phyloP scores from a whole-genome alignment of 2,113 vertebrate species.

The Menidia beryllina region DNA sequence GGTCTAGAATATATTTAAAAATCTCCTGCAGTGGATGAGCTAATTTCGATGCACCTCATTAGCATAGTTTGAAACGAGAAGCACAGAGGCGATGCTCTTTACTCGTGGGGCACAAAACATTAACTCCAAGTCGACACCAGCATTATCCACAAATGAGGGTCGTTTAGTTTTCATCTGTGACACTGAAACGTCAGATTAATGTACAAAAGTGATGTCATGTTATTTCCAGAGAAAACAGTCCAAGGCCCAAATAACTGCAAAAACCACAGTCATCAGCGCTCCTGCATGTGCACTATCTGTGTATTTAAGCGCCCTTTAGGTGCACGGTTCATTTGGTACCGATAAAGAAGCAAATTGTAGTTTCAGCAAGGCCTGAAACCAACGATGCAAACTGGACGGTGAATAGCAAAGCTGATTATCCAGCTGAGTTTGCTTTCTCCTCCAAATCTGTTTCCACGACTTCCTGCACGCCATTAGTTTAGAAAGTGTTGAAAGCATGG shows the following conservation, averaged over 20 bases:
- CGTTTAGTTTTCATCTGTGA: conserved; percentile 68
- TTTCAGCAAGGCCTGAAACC: conserved; percentile 50
- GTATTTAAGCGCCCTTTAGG: conserved; percentile 56
- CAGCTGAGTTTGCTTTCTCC: conserved; percentile 57
- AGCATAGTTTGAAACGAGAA: conserved; percentile 37
- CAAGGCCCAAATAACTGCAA: conserved; percentile 67
- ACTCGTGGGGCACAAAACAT: conserved; percentile 26
- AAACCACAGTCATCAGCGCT: conserved; percentile 68
- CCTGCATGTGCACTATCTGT: conserved; percentile 46
- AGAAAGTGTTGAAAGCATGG: conserved; percentile 75
- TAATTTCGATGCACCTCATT: conserved; percentile 56
- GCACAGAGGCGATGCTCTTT: conserved; percentile 14
- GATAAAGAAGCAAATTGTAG: conserved; percentile 64
- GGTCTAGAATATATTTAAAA: conserved; percentile 59
- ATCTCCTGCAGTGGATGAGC: conserved; percentile 23
- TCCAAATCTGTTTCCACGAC: conserved; percentile 68
- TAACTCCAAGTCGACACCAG: conserved; percentile 34
- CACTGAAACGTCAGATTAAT: conserved; percentile 51
- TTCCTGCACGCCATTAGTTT: conserved; percentile 74
- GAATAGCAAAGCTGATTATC: conserved; percentile 75
- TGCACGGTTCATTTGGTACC: conserved; percentile 65
- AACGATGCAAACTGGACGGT: conserved; percentile 69
- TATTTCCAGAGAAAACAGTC: conserved; percentile 68
- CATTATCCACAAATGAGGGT: conserved; percentile 61
- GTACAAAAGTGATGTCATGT: conserved; percentile 62